Base-by-base conservation (phyloP, 1,140 invertebrate species). In the Heliconius nattereri region DNA sequence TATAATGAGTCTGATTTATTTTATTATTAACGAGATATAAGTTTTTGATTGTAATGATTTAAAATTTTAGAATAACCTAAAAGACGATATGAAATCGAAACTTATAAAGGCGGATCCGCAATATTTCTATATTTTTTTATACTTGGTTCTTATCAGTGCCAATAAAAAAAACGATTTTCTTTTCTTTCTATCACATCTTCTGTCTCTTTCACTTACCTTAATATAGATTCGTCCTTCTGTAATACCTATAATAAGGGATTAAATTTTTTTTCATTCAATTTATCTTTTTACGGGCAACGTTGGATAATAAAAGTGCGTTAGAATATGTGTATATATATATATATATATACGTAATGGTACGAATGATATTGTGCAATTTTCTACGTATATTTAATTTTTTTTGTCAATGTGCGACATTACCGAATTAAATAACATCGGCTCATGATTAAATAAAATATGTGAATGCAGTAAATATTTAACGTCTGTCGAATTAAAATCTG, bases 401-500 rank as follows among this genome's bases (percentile, higher is more conserved):
- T 85, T 90, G 85, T 89, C 85, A 85, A 87, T 89, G 87, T 91
- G 88, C 85, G 87, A 87, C 85, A 87, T 81, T 89, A 91, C 91
- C 90, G 90, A 92, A 92, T 93, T 92, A 86, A 86, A 89, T 89
- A 87, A 82, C 83, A 88, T 90, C 79, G 84, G 87, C 87, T 86
- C 70, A 32, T 81, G 85, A 85, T 86, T 88, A 83, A 66, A 66
- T 66, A 66, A 29, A 66, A 66, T 85, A 91, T 93, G 91, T 94
- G 90, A 92, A 90, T 86, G 86, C 90, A 94, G 88, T 91, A 91
- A 90, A 86, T 91, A 92, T 92, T 90, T 92, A 92, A 80, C 75
- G 85, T 92, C 91, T 91, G 90, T 92, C 91, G 87, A 92, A 93
- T 92, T 93, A 94, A 94, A 94, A 81, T 93, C 91, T 94, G 92